A percentile compares a stretch with the other conserved stretches of the same genome.
Conservation (phyloP, 1,140 invertebrate genomes). For the Penaeus chinensis region DNA sequence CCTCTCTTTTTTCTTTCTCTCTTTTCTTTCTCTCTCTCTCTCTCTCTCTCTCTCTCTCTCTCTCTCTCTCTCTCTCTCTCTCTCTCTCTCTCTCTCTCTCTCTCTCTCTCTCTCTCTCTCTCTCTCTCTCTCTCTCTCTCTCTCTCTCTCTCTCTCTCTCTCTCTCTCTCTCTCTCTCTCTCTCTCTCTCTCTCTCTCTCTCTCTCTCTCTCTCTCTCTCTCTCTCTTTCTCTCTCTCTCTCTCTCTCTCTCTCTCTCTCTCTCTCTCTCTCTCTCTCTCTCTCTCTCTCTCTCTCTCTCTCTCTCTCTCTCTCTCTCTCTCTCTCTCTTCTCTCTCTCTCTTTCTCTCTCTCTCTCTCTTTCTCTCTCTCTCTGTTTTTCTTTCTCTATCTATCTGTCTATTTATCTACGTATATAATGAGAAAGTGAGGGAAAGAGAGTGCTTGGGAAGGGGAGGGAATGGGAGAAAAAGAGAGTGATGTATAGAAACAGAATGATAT, state of each 20-base stretch:
- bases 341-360: not conserved
- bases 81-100: not conserved
- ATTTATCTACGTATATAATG: not conserved
- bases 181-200: not conserved
- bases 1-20: not conserved
- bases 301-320: not conserved
- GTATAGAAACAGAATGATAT: not conserved
- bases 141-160: not conserved
- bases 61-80: not conserved
- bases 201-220: not conserved
- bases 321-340: not conserved
- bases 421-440: not conserved
- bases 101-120: not conserved
- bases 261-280: not conserved
- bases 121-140: not conserved
- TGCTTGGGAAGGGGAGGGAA: not conserved
- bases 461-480: not conserved
- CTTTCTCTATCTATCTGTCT: not conserved
- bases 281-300: not conserved
- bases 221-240: not conserved
- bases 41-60: not conserved
- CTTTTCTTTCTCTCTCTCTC: not conserved
- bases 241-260: not conserved
- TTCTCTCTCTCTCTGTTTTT: not conserved
- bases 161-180: not conserved